Evolutionary conservation across 1,140 invertebrate species (phyloP), one percentile per base, ranked within the genome.

Genomic region (Atta cephalotes): DNA sequence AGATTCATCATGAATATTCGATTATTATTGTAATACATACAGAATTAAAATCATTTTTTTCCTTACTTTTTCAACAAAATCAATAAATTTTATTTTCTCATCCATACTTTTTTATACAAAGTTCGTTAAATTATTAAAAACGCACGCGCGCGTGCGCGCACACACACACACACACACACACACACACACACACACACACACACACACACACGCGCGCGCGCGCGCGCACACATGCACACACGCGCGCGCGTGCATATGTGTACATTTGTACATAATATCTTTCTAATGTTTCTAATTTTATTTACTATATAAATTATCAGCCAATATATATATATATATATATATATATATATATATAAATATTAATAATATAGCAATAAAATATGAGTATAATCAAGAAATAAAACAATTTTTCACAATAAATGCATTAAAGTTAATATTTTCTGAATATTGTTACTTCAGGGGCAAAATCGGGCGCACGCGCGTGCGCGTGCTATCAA

Each of bases 391-490:
- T 35, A 58, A 76, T 25, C n/a, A 76, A 10, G 53, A 16, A 71
- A 28, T 28, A 35, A n/a, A 14, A 39, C 7, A 39, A 3, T n/a
- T 62, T 62, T 77, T 35, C 7, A 25, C 2, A 39, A 76, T 12
- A n/a, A 21, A 7, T 16, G 0, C 10, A 9, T 53, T n/a, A 53
- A 72, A 18, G 12, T 56, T n/a, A 6, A 72, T 31, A 72, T 31
- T 74, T 14, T 10, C 16, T 31, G 10, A 53, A 74, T 74, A n/a
- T 58, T 7, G 10, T 45, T 63, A 60, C 31, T 78, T 78, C 14
- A 56, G 7, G 31, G 6, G 6, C 31, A 35, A 5, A 35, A 5
- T 35, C 31, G 31, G 25, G 25, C 25, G 25, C 28, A 28, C 31
- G 31, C 31, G 3, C 31, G 31, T 3, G 31, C 31, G 31, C 31